phyloP scores from a whole-genome alignment of 2,797 vertebrate species.

The Brachyalestes nurse region DNA sequence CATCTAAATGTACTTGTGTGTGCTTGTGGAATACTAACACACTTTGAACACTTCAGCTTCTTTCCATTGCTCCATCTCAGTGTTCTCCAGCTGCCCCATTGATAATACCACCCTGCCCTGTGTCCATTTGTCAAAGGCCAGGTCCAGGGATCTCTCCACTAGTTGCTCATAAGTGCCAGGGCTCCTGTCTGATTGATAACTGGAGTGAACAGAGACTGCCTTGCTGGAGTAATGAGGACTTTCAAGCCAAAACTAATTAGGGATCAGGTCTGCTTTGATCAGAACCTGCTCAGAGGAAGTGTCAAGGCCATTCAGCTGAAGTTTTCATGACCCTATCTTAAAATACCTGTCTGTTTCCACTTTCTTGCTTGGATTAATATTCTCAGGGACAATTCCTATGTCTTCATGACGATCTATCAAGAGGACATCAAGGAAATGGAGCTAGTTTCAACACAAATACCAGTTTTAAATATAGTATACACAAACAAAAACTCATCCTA shows the following conservation, averaged over 20 bases:
- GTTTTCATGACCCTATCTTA: not conserved
- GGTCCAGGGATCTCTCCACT: conserved; percentile 67
- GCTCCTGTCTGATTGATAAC: conserved; percentile 37
- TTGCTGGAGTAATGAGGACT: conserved; percentile 26
- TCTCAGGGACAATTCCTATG: not conserved
- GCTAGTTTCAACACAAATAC: not conserved
- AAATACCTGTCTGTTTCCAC: not conserved
- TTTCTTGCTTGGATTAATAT: conserved; percentile 8
- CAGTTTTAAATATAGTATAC: not conserved
- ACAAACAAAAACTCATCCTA: no score
- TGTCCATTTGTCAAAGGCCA: conserved; percentile 69
- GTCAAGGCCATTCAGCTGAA: conserved; percentile 23
- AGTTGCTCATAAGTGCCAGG: conserved; percentile 50
- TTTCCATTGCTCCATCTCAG: conserved; percentile 58
- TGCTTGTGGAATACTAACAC: conserved; percentile 61
- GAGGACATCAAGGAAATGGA: not conserved
- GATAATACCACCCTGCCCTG: conserved; percentile 52
- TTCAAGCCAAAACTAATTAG: conserved; percentile 42
- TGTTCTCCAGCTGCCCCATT: conserved; percentile 55
- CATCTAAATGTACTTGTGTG: conserved; percentile 66
- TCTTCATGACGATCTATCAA: conserved; percentile 9
- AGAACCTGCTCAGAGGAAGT: conserved; percentile 14
- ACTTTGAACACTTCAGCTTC: conserved; percentile 64
- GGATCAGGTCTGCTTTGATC: conserved; percentile 34
- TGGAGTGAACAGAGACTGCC: conserved; percentile 36